Conservation (phyloP, 1,140 invertebrate species). For the Zaprionus davidi region DNA sequence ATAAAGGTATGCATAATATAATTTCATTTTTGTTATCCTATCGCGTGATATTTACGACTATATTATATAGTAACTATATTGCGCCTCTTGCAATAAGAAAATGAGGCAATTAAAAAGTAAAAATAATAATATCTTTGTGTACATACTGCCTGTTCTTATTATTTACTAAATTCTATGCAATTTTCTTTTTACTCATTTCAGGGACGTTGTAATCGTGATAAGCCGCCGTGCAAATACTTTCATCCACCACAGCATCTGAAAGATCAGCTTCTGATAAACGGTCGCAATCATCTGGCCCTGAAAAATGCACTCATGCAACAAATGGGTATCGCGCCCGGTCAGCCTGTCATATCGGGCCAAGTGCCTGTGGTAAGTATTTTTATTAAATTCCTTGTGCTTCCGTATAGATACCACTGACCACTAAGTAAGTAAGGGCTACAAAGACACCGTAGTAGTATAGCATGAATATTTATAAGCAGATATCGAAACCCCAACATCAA, state of each 20-base stretch:
- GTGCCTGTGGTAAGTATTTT: conserved; percentile 94
- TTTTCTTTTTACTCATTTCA: conserved; percentile 85
- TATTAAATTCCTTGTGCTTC: conserved; percentile 62
- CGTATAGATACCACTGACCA: conserved; percentile 1
- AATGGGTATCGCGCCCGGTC: conserved; percentile 95
- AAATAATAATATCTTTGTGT: too few species aligned
- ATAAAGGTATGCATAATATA: neutral
- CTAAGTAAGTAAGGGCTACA: conserved; percentile 2
- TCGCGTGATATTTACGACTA: neutral
- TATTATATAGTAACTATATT: too few species aligned
- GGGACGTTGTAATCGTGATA: conserved; percentile 99
- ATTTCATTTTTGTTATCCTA: neutral
- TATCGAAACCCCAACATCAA: conserved; percentile 9
- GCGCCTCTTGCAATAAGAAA: too few species aligned
- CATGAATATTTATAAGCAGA: conserved; percentile 76
- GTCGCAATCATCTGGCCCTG: conserved; percentile 98
- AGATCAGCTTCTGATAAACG: conserved; percentile 99
- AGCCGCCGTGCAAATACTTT: conserved; percentile 99
- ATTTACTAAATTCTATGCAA: conserved; percentile 11
- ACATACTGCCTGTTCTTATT: too few species aligned
- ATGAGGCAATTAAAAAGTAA: too few species aligned
- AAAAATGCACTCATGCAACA: conserved; percentile 98
- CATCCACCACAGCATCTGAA: conserved; percentile 99
- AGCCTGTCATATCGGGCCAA: conserved; percentile 94
- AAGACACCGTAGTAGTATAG: conserved; percentile 36